Percentiles rank a stretch among this genome's conserved stretches.
Conservation (phyloP, 2,113 vertebrate genomes). For the Indicator indicator region DNA sequence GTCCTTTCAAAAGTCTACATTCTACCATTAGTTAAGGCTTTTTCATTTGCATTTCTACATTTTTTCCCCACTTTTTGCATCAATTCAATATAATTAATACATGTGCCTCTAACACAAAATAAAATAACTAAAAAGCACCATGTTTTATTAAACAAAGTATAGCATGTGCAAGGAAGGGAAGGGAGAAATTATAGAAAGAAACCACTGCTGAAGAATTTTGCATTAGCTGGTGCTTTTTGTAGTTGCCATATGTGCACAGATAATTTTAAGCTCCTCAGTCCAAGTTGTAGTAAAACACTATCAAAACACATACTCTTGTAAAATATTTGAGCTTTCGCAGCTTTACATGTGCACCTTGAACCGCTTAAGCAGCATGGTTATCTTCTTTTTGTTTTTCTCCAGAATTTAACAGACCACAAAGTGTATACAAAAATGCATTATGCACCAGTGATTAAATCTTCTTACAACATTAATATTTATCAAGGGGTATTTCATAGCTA, state of each 20-base stretch:
- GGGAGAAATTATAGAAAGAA: constrained; percentile 67
- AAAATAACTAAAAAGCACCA: constrained; percentile 60
- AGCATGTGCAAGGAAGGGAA: constrained; percentile 28
- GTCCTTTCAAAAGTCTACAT: constrained; percentile 49
- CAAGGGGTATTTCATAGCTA: constrained; percentile 75
- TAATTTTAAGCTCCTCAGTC: constrained; percentile 74
- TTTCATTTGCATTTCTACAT: constrained; percentile 43
- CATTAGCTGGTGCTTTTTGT: constrained; percentile 72
- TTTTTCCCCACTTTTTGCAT: constrained; percentile 43
- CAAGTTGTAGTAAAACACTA: constrained; percentile 71
- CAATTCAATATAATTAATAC: constrained; percentile 9
- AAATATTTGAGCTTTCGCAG: constrained; percentile 78
- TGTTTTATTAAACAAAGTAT: constrained; percentile 58
- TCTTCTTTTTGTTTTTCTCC: constrained; percentile 72
- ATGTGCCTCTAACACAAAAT: constrained; percentile 25
- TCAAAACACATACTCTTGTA: constrained; percentile 78
- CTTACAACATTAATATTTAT: constrained; percentile 74
- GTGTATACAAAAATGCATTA: constrained; percentile 78
- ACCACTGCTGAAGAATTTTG: constrained; percentile 72
- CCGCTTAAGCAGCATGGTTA: constrained; percentile 75
- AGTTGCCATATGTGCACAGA: constrained; percentile 74
- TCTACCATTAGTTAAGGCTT: constrained; percentile 55
- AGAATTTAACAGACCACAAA: constrained; percentile 78
- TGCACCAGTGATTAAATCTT: constrained; percentile 76
- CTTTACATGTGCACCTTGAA: constrained; percentile 78